Evolutionary conservation across 2,113 vertebrate species (phyloP).

Genomic region (Dipodomys spectabilis): DNA sequence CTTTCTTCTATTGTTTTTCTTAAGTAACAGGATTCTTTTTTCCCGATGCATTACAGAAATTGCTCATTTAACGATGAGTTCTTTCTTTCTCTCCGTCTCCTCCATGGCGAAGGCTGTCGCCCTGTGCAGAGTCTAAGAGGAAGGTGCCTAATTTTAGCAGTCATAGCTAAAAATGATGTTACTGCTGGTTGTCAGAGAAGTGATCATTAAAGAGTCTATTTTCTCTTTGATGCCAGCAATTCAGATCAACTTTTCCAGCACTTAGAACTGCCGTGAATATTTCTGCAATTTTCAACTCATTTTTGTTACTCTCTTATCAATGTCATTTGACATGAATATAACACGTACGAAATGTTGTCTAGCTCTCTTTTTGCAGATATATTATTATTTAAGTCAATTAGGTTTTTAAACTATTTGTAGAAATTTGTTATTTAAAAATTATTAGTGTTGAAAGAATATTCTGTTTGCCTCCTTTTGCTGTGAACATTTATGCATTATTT

Average conservation of each 20-base stretch:
- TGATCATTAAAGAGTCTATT: conserved; percentile 80
- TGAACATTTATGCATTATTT: background rate
- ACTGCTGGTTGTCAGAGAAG: conserved; percentile 78
- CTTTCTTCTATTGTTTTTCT: background rate
- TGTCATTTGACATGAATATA: conserved; percentile 50
- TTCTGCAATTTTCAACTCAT: conserved; percentile 64
- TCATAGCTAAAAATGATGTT: conserved; percentile 75
- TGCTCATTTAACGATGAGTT: conserved; percentile 73
- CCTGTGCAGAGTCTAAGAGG: conserved; percentile 51
- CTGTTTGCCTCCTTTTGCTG: background rate
- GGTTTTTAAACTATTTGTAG: conserved; percentile 4
- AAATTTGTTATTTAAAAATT: conserved; percentile 42
- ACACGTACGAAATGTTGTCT: conserved; percentile 49
- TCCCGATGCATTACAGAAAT: conserved; percentile 63
- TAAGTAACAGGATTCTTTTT: conserved; percentile 3
- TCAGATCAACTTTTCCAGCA: conserved; percentile 74
- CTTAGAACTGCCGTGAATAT: conserved; percentile 71
- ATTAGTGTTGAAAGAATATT: conserved; percentile 20
- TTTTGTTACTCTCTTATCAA: conserved; percentile 66
- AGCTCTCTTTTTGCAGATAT: conserved; percentile 4
- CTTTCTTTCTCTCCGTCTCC: conserved; percentile 53
- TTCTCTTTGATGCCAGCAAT: conserved; percentile 79
- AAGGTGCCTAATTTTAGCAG: conserved; percentile 79
- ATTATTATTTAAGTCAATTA: conserved; percentile 48
- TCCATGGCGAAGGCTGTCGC: conserved; percentile 66